phyloP scores from a whole-genome alignment of 2,888 invertebrate genomes.

The Lasius platythorax region DNA sequence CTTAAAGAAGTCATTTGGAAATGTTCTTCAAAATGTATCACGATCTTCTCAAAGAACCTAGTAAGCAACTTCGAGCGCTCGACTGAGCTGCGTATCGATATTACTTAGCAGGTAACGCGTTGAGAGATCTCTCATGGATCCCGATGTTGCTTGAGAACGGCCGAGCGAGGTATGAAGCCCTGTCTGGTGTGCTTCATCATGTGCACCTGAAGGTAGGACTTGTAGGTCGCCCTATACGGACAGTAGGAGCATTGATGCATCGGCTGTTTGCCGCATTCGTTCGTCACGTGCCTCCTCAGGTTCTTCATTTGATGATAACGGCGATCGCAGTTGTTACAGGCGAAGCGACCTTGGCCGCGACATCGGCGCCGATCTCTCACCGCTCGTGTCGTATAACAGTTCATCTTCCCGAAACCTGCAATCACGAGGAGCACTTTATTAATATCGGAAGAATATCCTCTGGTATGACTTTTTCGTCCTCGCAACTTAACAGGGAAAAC shows the following conservation, averaged over 20 bases:
- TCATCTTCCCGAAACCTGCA: conserved; percentile 74
- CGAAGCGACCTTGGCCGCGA: conserved; percentile 82
- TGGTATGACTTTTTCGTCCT: not conserved
- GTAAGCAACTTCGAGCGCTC: not conserved
- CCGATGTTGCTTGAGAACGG: conserved; percentile 54
- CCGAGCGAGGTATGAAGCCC: conserved; percentile 72
- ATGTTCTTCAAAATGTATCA: not conserved
- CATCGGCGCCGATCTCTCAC: conserved; percentile 74
- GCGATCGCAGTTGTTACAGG: conserved; percentile 87
- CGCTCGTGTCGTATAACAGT: conserved; percentile 59
- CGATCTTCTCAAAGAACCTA: not conserved
- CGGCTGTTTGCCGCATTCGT: conserved; percentile 87
- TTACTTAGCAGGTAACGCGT: conserved; percentile 8
- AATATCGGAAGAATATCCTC: conserved; percentile 23
- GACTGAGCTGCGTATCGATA: not conserved
- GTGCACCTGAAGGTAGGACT: conserved; percentile 83
- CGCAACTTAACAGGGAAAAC: not conserved
- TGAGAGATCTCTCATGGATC: conserved; percentile 43
- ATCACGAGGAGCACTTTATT: conserved; percentile 68
- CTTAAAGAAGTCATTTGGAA: not conserved
- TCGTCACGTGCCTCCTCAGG: conserved; percentile 86
- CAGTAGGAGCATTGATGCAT: conserved; percentile 84
- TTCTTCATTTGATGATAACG: conserved; percentile 87
- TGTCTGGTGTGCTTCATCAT: conserved; percentile 72
- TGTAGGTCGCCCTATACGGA: conserved; percentile 86